Percentiles rank a stretch among this genome's conserved stretches.
phyloP scores from a whole-genome alignment of 2,888 invertebrate species.

The Pomacea canaliculata region DNA sequence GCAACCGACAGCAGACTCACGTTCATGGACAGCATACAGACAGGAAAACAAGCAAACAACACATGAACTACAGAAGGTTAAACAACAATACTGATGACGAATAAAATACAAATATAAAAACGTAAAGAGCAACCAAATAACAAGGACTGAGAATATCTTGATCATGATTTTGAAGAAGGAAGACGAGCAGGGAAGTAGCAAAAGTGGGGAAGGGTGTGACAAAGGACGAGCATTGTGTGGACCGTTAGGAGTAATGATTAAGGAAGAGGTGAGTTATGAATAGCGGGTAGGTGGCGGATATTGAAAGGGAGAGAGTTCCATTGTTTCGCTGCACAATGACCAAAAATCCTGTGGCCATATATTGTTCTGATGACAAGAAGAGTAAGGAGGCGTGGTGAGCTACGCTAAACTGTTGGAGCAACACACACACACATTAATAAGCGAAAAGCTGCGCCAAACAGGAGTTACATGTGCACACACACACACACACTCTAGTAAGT shows the following conservation, averaged over 20 bases:
- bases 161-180: neutral
- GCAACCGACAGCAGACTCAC: too few relatives aligned
- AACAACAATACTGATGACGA: neutral
- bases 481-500: too few relatives aligned
- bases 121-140: neutral
- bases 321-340: too few relatives aligned
- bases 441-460: too few relatives aligned
- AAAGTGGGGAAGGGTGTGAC: neutral
- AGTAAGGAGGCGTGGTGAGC: too few relatives aligned
- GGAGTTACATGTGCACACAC: too few relatives aligned
- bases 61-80: neutral
- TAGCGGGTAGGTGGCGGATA: neutral
- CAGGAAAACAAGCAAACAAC: neutral
- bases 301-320: neutral
- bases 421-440: too few relatives aligned
- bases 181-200: neutral
- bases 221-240: neutral
- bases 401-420: too few relatives aligned
- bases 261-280: neutral
- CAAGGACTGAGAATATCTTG: neutral
- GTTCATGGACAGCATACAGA: neutral
- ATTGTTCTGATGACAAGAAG: too few relatives aligned
- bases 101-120: constrained; percentile 2
- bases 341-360: too few relatives aligned
- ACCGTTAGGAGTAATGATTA: neutral